Evolutionary conservation across 2,888 invertebrate species (phyloP).

Genomic region (Megalurothrips usitatus): DNA sequence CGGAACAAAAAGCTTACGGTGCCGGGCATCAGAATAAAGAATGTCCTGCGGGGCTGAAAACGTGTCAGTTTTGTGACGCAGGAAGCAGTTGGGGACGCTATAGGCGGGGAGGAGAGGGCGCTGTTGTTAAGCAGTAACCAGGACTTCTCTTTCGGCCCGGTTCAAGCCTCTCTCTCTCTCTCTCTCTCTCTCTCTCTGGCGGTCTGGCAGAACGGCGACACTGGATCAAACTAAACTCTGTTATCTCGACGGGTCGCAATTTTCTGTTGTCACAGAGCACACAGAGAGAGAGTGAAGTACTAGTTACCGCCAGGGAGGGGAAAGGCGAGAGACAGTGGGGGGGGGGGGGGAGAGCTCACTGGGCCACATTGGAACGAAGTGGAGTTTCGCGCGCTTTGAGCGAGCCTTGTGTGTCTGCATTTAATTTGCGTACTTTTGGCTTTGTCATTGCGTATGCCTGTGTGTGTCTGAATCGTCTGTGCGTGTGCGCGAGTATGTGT

Average conservation of each 20-base stretch:
- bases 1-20: no score
- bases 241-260: neutral
- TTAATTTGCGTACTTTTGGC: slow-evolving; percentile 25
- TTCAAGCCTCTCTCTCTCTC: no score
- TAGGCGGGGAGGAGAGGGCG: no score
- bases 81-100: no score
- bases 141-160: no score
- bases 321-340: neutral
- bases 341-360: neutral
- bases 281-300: neutral
- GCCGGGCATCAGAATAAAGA: no score
- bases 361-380: neutral
- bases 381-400: slow-evolving; percentile 4
- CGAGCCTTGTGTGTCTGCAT: slow-evolving; percentile 13
- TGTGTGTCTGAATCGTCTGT: neutral
- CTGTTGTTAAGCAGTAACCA: no score
- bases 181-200: no score
- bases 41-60: no score
- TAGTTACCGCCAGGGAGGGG: slow-evolving; percentile 2
- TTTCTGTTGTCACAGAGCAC: slow-evolving; percentile 16
- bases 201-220: no score
- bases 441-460: slow-evolving; percentile 13
- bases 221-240: neutral
- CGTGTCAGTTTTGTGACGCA: no score
- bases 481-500: neutral